phyloP scores from a whole-genome alignment of 2,797 vertebrate species.

The Nannoperca obscura region DNA sequence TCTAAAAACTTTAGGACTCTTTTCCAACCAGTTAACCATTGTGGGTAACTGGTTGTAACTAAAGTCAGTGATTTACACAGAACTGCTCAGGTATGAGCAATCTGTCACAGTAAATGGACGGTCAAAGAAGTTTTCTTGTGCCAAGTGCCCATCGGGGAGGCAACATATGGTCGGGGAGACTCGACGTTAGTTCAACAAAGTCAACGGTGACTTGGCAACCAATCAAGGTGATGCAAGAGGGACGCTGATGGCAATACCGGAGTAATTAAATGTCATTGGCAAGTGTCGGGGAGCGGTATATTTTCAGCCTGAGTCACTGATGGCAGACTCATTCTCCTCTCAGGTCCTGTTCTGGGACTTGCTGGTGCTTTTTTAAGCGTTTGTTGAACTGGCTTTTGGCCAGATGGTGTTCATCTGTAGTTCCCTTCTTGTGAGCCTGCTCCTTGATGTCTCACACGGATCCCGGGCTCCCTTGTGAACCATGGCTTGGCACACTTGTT shows the following conservation, averaged over 20 bases:
- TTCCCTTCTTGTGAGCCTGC: conserved; percentile 49
- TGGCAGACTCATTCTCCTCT: conserved; percentile 51
- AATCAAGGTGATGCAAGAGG: conserved; percentile 69
- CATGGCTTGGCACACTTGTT: conserved; percentile 39
- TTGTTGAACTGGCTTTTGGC: conserved; percentile 57
- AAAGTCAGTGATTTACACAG: conserved; percentile 6
- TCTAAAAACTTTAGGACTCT: neutral
- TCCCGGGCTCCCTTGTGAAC: conserved; percentile 41
- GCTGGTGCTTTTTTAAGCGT: conserved; percentile 43
- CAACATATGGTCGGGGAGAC: conserved; percentile 71
- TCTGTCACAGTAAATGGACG: conserved; percentile 47
- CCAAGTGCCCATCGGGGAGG: conserved; percentile 60
- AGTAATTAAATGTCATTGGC: conserved; percentile 77
- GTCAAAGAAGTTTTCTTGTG: conserved; percentile 53
- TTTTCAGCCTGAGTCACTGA: conserved; percentile 60
- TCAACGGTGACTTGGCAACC: conserved; percentile 73
- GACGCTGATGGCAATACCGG: conserved; percentile 64
- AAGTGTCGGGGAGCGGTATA: conserved; percentile 53
- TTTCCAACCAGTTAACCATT: neutral
- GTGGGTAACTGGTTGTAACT: too few species aligned
- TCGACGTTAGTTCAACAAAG: conserved; percentile 76
- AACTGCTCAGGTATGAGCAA: conserved; percentile 30
- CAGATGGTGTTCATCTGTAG: conserved; percentile 60
- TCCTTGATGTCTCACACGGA: conserved; percentile 58
- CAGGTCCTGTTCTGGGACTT: conserved; percentile 52